Percentiles rank a stretch among this genome's conserved stretches.
These are phyloP conservation scores for Ctenosaura bakeri DNA, from an alignment of 2,797 vertebrate species.

Conservation along the genomic window DNA sequence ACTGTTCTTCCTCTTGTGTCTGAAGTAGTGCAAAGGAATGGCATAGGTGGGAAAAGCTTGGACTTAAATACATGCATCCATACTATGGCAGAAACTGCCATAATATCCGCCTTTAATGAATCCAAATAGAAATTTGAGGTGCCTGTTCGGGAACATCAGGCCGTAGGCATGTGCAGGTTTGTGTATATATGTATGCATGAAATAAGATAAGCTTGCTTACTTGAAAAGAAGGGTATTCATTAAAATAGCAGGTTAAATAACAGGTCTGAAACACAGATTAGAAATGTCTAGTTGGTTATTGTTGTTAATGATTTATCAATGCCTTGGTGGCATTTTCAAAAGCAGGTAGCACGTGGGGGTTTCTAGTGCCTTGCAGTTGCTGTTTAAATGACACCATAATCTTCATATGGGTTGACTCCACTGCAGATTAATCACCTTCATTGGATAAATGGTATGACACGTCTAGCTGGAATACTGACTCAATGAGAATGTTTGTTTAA, in stretches of 20 bases:
- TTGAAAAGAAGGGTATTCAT: background rate
- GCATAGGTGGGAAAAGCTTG: background rate
- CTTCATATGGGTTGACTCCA: background rate
- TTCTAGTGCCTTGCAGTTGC: background rate
- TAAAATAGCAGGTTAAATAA: background rate
- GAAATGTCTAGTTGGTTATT: background rate
- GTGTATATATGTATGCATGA: background rate
- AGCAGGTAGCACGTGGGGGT: background rate
- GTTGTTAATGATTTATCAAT: background rate
- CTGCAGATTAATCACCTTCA: conserved; percentile 23
- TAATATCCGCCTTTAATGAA: background rate
- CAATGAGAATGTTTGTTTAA: background rate
- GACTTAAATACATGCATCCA: no score
- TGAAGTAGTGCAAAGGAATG: background rate
- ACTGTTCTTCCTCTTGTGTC: no score
- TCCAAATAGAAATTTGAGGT: background rate
- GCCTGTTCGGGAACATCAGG: background rate
- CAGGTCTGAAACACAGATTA: background rate
- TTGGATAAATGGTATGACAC: background rate
- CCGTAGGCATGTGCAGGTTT: background rate
- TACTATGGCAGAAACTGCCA: background rate
- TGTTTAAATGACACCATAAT: background rate
- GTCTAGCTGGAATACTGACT: background rate
- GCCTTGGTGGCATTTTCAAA: background rate
- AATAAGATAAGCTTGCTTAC: background rate